Conservation (phyloP, 2,113 vertebrate species). For the Platanista minor region DNA sequence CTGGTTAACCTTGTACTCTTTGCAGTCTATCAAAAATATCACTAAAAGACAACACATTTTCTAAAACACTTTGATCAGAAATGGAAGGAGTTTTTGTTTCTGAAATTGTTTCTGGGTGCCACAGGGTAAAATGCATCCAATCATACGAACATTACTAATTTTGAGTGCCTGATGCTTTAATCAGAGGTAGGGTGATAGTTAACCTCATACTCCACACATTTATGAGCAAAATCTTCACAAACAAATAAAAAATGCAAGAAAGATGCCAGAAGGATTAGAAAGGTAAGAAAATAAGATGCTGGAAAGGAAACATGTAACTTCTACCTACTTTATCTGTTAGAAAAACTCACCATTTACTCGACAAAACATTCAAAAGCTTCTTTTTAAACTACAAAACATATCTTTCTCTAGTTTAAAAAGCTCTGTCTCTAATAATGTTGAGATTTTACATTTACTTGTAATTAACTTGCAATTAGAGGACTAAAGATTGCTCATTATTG, state of each 20-base stretch:
- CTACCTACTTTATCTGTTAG: not conserved
- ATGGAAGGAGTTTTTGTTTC: not conserved
- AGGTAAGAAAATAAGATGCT: not conserved
- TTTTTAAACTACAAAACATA: not conserved
- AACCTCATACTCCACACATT: not conserved
- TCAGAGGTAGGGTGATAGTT: not conserved
- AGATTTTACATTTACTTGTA: not conserved
- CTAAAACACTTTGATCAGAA: not conserved
- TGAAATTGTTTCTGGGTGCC: not conserved
- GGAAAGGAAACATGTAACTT: not conserved
- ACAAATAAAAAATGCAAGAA: not conserved
- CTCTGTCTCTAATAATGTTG: not conserved
- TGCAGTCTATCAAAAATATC: not conserved
- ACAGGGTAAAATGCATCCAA: not conserved
- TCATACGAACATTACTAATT: not conserved
- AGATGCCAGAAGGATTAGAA: not conserved
- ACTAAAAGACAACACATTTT: not conserved
- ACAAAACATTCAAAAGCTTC: not conserved
- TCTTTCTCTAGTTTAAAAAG: not conserved
- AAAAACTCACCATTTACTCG: not conserved
- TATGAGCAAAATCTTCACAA: not conserved
- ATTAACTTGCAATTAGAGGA: not conserved
- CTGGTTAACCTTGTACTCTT: constrained; percentile 26
- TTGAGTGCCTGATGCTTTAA: not conserved
- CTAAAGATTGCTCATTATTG: not conserved